Percentiles rank a stretch among this genome's conserved stretches.
phyloP scores from a whole-genome alignment of 2,888 invertebrate species.

The Mesoligia furuncula region DNA sequence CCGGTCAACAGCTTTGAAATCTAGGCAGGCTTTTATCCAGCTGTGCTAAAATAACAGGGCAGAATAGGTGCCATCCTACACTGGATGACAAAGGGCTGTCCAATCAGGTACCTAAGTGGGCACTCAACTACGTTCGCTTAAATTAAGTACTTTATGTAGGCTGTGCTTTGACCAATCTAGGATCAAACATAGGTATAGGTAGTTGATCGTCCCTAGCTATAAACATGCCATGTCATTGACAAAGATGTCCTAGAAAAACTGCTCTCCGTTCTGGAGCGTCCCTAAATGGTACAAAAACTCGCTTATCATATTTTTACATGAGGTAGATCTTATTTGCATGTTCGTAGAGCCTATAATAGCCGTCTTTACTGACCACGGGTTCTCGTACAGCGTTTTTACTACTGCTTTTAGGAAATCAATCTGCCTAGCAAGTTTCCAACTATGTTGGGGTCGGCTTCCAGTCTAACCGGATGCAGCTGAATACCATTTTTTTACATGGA shows the following conservation, averaged over 20 bases:
- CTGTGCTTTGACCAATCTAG: neutral
- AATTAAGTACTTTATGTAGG: constrained; percentile 1
- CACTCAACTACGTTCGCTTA: neutral
- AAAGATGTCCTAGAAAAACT: constrained; percentile 8
- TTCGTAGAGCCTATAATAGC: neutral
- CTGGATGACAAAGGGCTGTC: constrained; percentile 1
- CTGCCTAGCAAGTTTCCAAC: neutral
- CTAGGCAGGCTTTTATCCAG: neutral
- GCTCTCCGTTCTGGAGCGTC: neutral
- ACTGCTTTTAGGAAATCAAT: neutral
- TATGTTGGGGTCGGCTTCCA: neutral
- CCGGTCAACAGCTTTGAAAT: neutral
- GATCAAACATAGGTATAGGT: neutral
- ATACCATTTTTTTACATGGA: neutral
- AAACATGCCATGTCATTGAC: neutral
- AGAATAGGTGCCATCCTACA: neutral
- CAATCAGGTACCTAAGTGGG: neutral
- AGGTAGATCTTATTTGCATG: constrained; percentile 14
- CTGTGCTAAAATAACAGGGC: neutral
- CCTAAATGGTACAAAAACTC: constrained; percentile 15
- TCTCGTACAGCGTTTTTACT: neutral
- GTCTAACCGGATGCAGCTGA: neutral
- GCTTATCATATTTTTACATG: constrained; percentile 6
- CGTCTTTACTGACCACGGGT: neutral
- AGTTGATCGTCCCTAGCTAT: neutral